These are phyloP conservation scores for Salmo trutta DNA, from an alignment of 2,797 vertebrate species.

Conservation along the genomic window DNA sequence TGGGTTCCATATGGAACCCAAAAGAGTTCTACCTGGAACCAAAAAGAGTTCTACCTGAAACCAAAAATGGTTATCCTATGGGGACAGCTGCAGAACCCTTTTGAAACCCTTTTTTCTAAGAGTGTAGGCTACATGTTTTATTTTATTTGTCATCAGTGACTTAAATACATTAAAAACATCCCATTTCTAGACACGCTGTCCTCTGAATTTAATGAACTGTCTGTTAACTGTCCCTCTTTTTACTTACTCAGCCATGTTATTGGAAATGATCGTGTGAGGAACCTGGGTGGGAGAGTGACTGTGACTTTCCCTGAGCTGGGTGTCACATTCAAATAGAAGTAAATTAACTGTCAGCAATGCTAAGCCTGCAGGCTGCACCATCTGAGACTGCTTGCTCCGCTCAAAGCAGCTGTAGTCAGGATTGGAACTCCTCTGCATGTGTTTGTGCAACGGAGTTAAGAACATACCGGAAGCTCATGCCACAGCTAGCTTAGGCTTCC, in stretches of 20 bases:
- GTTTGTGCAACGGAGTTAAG: neutral
- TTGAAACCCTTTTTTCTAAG: too few relatives aligned
- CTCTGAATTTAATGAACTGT: slow-evolving; percentile 40
- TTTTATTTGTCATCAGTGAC: slow-evolving; percentile 6
- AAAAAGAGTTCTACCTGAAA: too few relatives aligned
- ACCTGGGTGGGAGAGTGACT: slow-evolving; percentile 42
- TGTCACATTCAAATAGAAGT: slow-evolving; percentile 67
- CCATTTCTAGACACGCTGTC: slow-evolving; percentile 10
- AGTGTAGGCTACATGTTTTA: neutral
- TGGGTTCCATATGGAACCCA: too few relatives aligned
- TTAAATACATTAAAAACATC: neutral
- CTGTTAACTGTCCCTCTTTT: slow-evolving; percentile 30
- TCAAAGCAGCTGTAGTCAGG: neutral
- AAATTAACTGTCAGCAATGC: slow-evolving; percentile 69
- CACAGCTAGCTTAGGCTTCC: neutral
- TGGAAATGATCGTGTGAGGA: slow-evolving; percentile 55
- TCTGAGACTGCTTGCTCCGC: slow-evolving; percentile 35
- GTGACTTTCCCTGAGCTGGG: slow-evolving; percentile 39
- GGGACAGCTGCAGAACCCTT: too few relatives aligned
- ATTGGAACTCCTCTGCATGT: neutral
- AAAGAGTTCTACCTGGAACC: too few relatives aligned
- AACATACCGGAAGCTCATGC: too few relatives aligned
- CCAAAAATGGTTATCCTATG: too few relatives aligned
- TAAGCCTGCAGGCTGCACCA: slow-evolving; percentile 47
- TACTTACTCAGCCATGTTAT: slow-evolving; percentile 53